A percentile compares a stretch with the other conserved stretches of the same genome.
Conservation (phyloP, 2,888 invertebrate genomes). For the Embidobia sp. region DNA sequence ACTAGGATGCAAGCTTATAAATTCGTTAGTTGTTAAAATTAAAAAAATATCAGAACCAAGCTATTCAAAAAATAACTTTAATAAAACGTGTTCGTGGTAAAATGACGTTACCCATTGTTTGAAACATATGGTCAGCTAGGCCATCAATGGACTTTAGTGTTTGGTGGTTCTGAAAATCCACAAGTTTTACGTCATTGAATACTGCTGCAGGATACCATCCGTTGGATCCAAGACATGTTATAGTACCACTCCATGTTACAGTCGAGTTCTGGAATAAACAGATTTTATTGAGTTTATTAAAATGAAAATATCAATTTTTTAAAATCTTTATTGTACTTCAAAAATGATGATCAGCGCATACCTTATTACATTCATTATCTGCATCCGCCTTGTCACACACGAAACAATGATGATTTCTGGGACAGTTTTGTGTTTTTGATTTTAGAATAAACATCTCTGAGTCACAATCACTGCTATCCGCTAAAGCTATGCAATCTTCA, state of each 20-base stretch:
- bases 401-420: slow-evolving; percentile 84
- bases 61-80: too few relatives aligned
- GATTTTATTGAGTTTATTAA: too few relatives aligned
- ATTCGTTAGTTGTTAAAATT: too few relatives aligned
- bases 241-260: slow-evolving; percentile 85
- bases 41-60: too few relatives aligned
- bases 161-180: slow-evolving; percentile 82
- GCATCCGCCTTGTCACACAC: too few relatives aligned
- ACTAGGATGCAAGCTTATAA: too few relatives aligned
- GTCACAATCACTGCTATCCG: slow-evolving; percentile 83
- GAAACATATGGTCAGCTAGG: slow-evolving; percentile 82
- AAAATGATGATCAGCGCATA: too few relatives aligned
- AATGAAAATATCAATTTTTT: too few relatives aligned
- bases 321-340: too few relatives aligned
- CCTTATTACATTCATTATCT: too few relatives aligned
- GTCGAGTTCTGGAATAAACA: not conserved
- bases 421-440: slow-evolving; percentile 83
- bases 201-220: slow-evolving; percentile 89
- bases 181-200: slow-evolving; percentile 83
- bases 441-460: slow-evolving; percentile 83
- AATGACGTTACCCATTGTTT: slow-evolving; percentile 82
- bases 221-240: slow-evolving; percentile 85
- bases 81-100: too few relatives aligned
- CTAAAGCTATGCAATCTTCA: slow-evolving; percentile 85
- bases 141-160: slow-evolving; percentile 83